Evolutionary conservation across 2,113 vertebrate genomes (phyloP).

Genomic region (Diglossa brunneiventris): DNA sequence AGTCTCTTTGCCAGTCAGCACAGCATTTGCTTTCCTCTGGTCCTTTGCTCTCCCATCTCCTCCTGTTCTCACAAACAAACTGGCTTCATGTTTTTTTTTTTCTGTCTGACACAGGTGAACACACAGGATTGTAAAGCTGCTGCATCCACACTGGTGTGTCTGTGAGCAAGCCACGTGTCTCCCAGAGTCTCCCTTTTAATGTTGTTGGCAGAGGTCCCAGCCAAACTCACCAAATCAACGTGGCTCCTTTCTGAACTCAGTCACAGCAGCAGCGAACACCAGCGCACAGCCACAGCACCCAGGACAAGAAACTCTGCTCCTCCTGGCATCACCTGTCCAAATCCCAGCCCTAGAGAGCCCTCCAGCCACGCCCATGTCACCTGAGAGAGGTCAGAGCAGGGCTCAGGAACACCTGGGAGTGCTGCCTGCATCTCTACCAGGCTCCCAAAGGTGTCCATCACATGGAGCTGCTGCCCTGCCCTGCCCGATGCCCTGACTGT

Average conservation of each 20-base stretch:
- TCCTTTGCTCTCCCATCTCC: neutral
- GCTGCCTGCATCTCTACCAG: fast-evolving
- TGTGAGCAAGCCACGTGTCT: neutral
- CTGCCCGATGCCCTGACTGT: too few species aligned
- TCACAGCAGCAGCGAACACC: neutral
- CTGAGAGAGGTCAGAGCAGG: neutral
- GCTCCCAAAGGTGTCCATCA: fast-evolving
- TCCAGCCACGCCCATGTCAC: fast-evolving
- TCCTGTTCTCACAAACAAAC: neutral
- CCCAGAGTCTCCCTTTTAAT: neutral
- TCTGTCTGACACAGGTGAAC: neutral
- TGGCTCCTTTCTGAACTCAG: neutral
- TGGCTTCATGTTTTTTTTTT: neutral
- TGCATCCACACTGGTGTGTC: neutral
- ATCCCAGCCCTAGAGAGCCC: neutral
- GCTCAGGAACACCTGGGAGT: neutral
- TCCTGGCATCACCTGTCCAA: neutral
- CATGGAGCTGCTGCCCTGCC: neutral
- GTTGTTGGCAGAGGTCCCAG: neutral
- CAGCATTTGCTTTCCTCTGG: neutral
- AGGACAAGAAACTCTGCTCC: neutral
- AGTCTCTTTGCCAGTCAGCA: neutral
- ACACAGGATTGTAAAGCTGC: neutral
- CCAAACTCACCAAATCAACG: neutral
- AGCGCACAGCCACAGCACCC: neutral